A percentile compares a stretch with the other conserved stretches of the same genome.
These are phyloP conservation scores for Morinoia aosen DNA, from an alignment of 2,888 invertebrate species.

Conservation along the genomic window DNA sequence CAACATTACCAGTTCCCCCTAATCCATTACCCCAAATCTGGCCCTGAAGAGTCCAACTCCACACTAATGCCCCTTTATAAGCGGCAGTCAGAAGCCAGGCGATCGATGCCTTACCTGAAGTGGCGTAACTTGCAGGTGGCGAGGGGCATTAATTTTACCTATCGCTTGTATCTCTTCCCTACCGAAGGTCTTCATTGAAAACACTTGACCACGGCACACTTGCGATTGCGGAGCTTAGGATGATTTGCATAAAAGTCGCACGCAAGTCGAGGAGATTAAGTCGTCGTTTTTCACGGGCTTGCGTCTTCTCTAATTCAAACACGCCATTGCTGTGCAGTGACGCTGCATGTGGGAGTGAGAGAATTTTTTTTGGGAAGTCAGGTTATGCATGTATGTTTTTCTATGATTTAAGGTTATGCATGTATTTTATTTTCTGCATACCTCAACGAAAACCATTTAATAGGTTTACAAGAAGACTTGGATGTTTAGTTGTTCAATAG, in stretches of 20 bases:
- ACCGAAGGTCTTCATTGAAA: constrained; percentile 3
- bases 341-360: background rate
- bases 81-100: background rate
- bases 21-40: background rate
- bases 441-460: background rate
- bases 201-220: background rate
- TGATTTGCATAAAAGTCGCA: constrained; percentile 12
- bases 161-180: constrained; percentile 9
- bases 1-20: too few relatives aligned
- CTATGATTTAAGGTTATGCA: background rate
- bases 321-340: background rate
- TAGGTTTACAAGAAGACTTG: background rate
- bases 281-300: background rate
- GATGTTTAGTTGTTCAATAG: background rate
- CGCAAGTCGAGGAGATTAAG: background rate
- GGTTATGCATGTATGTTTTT: background rate
- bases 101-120: background rate
- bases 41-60: background rate
- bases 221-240: background rate
- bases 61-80: background rate
- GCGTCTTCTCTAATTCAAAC: background rate
- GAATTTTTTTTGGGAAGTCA: too few relatives aligned
- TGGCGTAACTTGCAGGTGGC: background rate
- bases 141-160: constrained; percentile 1
- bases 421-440: background rate